Conservation (phyloP, 2,113 vertebrate genomes). For the Ornithorhynchus anatinus region DNA sequence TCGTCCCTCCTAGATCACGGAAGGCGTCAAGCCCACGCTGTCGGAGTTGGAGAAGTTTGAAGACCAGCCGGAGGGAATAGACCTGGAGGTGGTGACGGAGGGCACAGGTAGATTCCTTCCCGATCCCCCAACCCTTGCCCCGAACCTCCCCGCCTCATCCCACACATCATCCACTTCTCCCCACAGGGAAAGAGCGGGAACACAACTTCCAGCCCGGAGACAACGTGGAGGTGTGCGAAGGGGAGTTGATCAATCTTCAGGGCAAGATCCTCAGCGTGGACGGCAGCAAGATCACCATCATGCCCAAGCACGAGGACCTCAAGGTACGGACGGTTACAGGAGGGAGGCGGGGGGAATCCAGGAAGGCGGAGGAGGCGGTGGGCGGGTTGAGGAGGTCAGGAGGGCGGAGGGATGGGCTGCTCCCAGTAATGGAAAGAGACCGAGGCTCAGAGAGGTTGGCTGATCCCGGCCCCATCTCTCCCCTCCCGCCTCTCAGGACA, state of each 20-base stretch:
- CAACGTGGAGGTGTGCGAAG: slow-evolving; percentile 96
- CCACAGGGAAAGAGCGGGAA: slow-evolving; percentile 88
- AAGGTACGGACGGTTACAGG: slow-evolving; percentile 73
- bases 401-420: no score
- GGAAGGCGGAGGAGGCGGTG: not conserved
- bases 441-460: no score
- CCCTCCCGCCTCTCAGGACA: slow-evolving; percentile 72
- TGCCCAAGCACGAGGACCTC: slow-evolving; percentile 95
- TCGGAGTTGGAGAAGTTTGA: slow-evolving; percentile 96
- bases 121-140: fast-evolving
- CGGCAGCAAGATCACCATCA: slow-evolving; percentile 95
- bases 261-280: slow-evolving; percentile 95
- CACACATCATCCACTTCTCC: fast-evolving
- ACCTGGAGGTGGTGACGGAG: slow-evolving; percentile 95
- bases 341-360: not conserved
- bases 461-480: no score
- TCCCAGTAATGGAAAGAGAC: no score
- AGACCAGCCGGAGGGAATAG: slow-evolving; percentile 94
- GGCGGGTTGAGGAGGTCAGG: no score
- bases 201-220: slow-evolving; percentile 95
- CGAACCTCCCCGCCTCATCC: not conserved
- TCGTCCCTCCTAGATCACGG: slow-evolving; percentile 81
- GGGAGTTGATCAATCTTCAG: slow-evolving; percentile 94
- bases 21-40: slow-evolving; percentile 92
- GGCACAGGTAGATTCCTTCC: slow-evolving; percentile 73